Conservation (phyloP, 2,888 invertebrate genomes). For the Drosophila imparisetae region DNA sequence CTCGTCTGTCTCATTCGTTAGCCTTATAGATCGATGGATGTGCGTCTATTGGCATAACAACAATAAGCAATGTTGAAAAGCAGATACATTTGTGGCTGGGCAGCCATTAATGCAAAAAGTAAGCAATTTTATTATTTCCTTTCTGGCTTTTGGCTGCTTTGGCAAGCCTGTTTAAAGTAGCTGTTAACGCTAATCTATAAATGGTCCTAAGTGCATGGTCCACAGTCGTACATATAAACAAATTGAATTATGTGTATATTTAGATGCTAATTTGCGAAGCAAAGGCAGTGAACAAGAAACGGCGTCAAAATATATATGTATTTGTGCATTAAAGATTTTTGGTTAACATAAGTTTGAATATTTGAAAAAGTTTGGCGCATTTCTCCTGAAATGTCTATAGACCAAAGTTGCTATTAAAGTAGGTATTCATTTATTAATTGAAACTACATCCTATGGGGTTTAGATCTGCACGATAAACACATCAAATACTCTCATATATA, state of each 20-base stretch:
- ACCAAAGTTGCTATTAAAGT: not conserved
- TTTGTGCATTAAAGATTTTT: not conserved
- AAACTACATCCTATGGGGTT: not conserved
- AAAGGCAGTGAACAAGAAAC: not conserved
- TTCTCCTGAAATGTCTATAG: not conserved
- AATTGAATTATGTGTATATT: constrained; percentile 36
- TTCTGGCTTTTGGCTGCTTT: not conserved
- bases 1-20: not conserved
- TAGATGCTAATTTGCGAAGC: constrained; percentile 5
- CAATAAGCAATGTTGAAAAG: constrained; percentile 37
- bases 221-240: not conserved
- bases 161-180: constrained; percentile 1
- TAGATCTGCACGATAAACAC: not conserved
- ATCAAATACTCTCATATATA: not conserved
- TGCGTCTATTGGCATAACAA: constrained; percentile 15
- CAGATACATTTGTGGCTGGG: constrained; percentile 16
- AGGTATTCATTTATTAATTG: not conserved
- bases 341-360: not conserved
- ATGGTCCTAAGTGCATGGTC: constrained; percentile 18
- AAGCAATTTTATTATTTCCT: not conserved
- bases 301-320: not conserved
- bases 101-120: constrained; percentile 21
- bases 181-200: constrained; percentile 14
- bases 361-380: not conserved
- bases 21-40: constrained; percentile 18